These are phyloP conservation scores for Trachelus iudaicus DNA, from an alignment of 2,888 invertebrate genomes.

Conservation along the genomic window DNA sequence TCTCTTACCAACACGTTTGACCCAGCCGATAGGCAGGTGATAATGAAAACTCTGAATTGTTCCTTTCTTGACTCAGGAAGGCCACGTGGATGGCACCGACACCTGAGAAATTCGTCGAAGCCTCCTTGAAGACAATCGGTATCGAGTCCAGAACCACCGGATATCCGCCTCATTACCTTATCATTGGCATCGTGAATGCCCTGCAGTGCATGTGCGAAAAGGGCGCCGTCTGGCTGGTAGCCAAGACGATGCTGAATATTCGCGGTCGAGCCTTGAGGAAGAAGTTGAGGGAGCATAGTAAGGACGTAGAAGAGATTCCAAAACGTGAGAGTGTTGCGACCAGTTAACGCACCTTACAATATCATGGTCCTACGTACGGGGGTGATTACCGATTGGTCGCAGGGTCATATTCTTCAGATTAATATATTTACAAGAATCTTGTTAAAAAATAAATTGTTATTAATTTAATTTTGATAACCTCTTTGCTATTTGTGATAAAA, in stretches of 20 bases:
- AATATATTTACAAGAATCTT: conserved; percentile 1
- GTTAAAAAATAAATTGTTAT: conserved; percentile 10
- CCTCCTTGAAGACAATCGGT: conserved; percentile 79
- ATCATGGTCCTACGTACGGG: neutral
- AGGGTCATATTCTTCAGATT: neutral
- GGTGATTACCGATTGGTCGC: neutral
- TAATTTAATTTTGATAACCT: too few species aligned
- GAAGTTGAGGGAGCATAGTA: conserved; percentile 40
- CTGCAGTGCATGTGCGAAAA: conserved; percentile 68
- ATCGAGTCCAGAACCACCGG: conserved; percentile 78
- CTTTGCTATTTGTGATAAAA: too few species aligned
- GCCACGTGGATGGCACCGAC: conserved; percentile 81
- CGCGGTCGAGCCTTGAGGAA: conserved; percentile 71
- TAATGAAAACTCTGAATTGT: neutral
- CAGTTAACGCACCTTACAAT: neutral
- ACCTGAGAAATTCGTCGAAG: conserved; percentile 77
- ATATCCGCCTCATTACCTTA: conserved; percentile 77
- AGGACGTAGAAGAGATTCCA: neutral
- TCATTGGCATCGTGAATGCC: conserved; percentile 68
- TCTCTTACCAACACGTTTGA: neutral
- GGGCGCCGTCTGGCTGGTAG: conserved; percentile 73
- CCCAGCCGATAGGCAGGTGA: neutral
- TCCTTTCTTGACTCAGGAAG: conserved; percentile 42
- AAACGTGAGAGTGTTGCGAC: neutral
- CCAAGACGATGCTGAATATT: conserved; percentile 75